These are phyloP conservation scores for Pachypeltis micranthus DNA, from an alignment of 1,140 invertebrate genomes.

Conservation along the genomic window DNA sequence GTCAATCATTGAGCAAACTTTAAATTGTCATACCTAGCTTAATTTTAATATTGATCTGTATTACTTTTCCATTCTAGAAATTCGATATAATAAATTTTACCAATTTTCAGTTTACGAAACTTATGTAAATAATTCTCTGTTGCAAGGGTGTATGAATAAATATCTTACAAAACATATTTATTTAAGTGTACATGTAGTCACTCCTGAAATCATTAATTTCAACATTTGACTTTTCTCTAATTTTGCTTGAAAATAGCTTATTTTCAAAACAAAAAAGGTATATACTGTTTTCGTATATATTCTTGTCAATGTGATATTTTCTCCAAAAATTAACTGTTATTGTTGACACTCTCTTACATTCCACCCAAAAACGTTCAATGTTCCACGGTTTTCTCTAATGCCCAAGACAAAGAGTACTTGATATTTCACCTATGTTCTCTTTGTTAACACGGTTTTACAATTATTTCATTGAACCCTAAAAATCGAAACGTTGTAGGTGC, in stretches of 20 bases:
- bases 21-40: not conserved
- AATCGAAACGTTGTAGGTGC: not conserved
- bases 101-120: no score
- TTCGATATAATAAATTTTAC: no score
- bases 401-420: not conserved
- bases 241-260: not conserved
- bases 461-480: not conserved
- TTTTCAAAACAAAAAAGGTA: no score
- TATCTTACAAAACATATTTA: not conserved
- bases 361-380: no score
- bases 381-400: no score
- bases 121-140: not conserved
- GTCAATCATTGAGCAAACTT: not conserved
- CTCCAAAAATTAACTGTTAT: conserved; percentile 10
- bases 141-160: not conserved
- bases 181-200: not conserved
- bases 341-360: not conserved
- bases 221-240: not conserved
- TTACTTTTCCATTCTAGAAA: no score
- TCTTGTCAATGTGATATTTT: conserved; percentile 16
- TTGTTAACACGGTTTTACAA: not conserved
- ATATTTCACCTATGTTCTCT: not conserved
- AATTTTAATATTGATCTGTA: no score
- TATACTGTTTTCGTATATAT: not conserved
- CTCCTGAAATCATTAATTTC: not conserved